Conservation (phyloP, 2,113 vertebrate genomes). For the Corythaixoides concolor region DNA sequence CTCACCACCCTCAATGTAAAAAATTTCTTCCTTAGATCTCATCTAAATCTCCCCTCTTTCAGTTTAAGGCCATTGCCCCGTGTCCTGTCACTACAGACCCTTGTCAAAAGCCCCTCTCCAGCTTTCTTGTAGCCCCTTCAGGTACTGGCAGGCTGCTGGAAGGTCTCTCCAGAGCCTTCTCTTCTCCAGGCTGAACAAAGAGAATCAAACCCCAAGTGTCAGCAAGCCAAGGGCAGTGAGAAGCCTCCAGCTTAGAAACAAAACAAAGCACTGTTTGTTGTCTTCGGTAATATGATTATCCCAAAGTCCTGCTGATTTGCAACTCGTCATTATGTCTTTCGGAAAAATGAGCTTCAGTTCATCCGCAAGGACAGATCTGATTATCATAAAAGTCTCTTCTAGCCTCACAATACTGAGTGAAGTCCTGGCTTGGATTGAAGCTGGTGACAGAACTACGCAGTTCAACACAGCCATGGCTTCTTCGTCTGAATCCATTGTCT, state of each 20-base stretch:
- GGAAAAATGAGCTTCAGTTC: background rate
- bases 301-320: background rate
- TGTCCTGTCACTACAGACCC: too few species aligned
- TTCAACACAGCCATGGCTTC: background rate
- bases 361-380: background rate
- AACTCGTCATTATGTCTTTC: background rate
- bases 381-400: background rate
- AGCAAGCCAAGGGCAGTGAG: background rate
- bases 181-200: background rate
- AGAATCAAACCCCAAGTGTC: background rate
- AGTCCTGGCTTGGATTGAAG: background rate
- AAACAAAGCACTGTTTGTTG: background rate
- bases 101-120: too few species aligned
- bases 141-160: too few species aligned
- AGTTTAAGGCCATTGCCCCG: too few species aligned
- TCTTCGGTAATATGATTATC: background rate
- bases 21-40: too few species aligned
- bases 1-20: too few species aligned
- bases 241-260: background rate
- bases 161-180: too few species aligned
- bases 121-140: too few species aligned
- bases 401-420: background rate
- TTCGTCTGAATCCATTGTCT: background rate
- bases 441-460: background rate
- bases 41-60: too few species aligned